Evolutionary conservation across 2,113 vertebrate genomes (phyloP).

Genomic region (Bubalus kerabau): DNA sequence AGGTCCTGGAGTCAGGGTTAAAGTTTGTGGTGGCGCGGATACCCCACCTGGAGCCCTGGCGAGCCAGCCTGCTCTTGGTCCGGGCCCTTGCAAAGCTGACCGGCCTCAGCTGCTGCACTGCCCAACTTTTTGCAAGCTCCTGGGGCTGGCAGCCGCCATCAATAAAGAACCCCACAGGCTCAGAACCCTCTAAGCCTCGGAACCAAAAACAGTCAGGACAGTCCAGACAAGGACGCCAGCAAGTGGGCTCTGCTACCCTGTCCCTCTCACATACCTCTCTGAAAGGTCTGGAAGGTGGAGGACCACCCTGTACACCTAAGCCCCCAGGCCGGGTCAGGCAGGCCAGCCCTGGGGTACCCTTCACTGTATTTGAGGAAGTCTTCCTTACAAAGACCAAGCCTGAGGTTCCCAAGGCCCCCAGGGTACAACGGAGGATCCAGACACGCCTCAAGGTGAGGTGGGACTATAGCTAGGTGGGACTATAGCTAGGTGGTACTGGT

Average conservation of each 20-base stretch:
- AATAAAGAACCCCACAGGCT: neutral
- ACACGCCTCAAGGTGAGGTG: slow-evolving; percentile 83
- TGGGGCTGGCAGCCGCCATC: slow-evolving; percentile 81
- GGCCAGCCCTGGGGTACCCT: slow-evolving; percentile 71
- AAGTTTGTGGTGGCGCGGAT: slow-evolving; percentile 75
- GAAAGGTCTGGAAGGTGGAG: slow-evolving; percentile 71
- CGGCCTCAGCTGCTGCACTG: slow-evolving; percentile 68
- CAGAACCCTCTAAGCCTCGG: slow-evolving; percentile 2
- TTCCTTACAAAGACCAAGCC: slow-evolving; percentile 48
- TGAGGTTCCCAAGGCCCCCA: slow-evolving; percentile 84
- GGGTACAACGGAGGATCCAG: slow-evolving; percentile 76
- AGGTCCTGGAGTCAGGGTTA: slow-evolving; percentile 83
- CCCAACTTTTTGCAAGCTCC: slow-evolving; percentile 78
- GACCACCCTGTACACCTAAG: slow-evolving; percentile 69
- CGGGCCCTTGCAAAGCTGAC: slow-evolving; percentile 80
- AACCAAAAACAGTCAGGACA: slow-evolving; percentile 55
- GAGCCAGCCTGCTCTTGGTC: slow-evolving; percentile 81
- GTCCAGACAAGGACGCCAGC: neutral
- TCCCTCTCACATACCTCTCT: slow-evolving; percentile 31
- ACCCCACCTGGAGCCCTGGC: slow-evolving; percentile 76
- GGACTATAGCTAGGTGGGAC: neutral
- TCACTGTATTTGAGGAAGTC: slow-evolving; percentile 86
- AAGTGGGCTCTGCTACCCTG: neutral
- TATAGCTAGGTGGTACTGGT: neutral
- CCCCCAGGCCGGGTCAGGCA: slow-evolving; percentile 54